Base-by-base conservation (phyloP, 1,140 invertebrate species). In the Lepidurus arcticus region DNA sequence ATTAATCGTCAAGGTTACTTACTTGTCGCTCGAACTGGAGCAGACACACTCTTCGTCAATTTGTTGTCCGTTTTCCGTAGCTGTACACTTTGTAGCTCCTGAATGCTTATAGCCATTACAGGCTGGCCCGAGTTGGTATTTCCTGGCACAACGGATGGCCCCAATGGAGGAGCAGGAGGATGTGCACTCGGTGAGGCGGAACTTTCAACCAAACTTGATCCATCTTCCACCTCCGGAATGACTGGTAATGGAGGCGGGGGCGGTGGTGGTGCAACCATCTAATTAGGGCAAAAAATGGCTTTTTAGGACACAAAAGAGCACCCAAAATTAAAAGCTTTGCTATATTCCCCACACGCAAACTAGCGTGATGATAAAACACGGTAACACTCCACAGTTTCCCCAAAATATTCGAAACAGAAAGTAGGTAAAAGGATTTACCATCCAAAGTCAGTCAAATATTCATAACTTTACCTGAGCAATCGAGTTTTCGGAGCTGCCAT, bases 51-150 rank as follows among this genome's bases (percentile, higher is more conserved):
- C 84, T 93, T 93, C 0, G 90, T 88, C 76, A 91, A 87, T 84
- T 92, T 90, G 4, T 83, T 84, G 80, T 91, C 89, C 10, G 91
- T 93, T 80, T 90, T 89, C 76, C 92, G 88, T 43, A 95, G 86
- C 82, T 91, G 90, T 0, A 96, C 93, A 77, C 92, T 93, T 79
- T 92, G 91, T 34, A 96, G 86, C 82, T 95, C 93, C 75, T 94
- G 92, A 79, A 92, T 92, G 81, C 92, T 94, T 82, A 96, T 94
- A 8, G 92, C 90, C 0, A 92, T 91, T 3, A 94, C 84, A 0
- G 92, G 92, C 75, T 44, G 44, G 75, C 44, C 42, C 53, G 79
- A 34, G 80, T 73, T 65, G 74, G 13, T 6, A 79, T 74, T 42
- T 47, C 53, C 75, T 80, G 78, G 65, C 73, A 44, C 34, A 43